Base-by-base conservation (phyloP, 2,797 vertebrate species). In the Vespertilio murinus region DNA sequence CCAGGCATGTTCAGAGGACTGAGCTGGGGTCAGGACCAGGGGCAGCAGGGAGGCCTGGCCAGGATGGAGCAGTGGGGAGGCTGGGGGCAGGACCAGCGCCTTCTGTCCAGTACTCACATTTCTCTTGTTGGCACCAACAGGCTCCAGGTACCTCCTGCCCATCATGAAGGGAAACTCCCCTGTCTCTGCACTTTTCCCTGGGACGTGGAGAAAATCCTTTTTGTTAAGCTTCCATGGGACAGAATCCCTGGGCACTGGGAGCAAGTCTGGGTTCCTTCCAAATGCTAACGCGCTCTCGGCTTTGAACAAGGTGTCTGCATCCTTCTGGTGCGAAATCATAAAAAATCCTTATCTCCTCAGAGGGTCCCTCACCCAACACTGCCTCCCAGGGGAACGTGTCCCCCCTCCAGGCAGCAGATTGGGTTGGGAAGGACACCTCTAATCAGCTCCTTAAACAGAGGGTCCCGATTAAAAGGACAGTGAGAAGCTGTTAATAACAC, bases 391-490 rank as follows among this genome's bases (percentile, higher is more conserved):
- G 90, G 35, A 12, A 23, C 25, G 25, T 28, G 61, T n/a, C 90
- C 82, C 38, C 5, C 8, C 54, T 54, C 78, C 7, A 1, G n/a
- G 9, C 49, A 47, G 0, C 30, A 74, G 87, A 74, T 8, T 35
- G 56, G 8, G 5, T 8, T 33, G 80, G 45, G 52, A 67, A 75
- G 28, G 13, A 9, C 33, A 1, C 52, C 35, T 59, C 49, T 65
- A 25, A 90, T 88, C 67, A 30, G 61, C 59, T 88, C 71, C 0
- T 40, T 59, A n/a, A 79, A 90, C 77, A 93, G 52, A 78, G 69
- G 22, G 22, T 18, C 18, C 6, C 13, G 33, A 16, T 93, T 40
- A 16, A 67, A 71, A 54, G 89, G n/a, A 75, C 12, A 77, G 78
- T 22, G 78, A 65, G 82, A 93, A 28, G 40, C 71, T 52, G 22